Percentiles rank a stretch among this genome's conserved stretches.
Conservation (phyloP, 2,797 vertebrate genomes). For the Halcyon chelicuti region DNA sequence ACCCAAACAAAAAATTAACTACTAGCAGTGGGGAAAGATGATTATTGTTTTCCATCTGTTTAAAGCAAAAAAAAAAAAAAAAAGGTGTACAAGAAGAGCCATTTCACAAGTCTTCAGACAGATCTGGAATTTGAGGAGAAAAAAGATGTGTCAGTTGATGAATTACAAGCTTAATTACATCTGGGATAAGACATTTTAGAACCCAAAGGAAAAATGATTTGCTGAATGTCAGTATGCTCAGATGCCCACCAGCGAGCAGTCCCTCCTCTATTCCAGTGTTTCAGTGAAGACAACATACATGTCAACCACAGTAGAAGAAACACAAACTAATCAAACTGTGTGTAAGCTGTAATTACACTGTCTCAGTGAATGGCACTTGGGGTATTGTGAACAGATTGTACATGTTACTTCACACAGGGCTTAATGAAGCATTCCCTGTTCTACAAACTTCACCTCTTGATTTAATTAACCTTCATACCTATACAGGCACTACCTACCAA, state of each 20-base stretch:
- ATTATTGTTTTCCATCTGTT: background rate
- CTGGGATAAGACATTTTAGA: constrained; percentile 50
- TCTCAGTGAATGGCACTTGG: constrained; percentile 47
- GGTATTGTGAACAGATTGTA: constrained; percentile 61
- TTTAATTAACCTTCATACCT: constrained; percentile 71
- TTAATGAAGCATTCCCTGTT: constrained; percentile 77
- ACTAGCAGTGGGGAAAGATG: background rate
- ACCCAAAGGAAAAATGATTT: constrained; percentile 56
- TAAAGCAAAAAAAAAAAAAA: background rate
- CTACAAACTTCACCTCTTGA: constrained; percentile 69
- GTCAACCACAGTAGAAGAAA: constrained; percentile 38
- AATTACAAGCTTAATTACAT: constrained; percentile 68
- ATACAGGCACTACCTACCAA: constrained; percentile 13
- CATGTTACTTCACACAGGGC: constrained; percentile 58
- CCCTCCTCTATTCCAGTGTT: background rate
- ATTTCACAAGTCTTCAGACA: background rate
- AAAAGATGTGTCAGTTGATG: background rate
- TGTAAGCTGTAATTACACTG: constrained; percentile 76
- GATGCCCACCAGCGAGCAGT: constrained; percentile 53
- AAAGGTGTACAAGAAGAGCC: background rate
- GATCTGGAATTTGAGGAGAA: background rate
- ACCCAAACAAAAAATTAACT: background rate
- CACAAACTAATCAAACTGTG: constrained; percentile 58
- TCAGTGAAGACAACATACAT: constrained; percentile 29
- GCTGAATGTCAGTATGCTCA: constrained; percentile 41